phyloP scores from a whole-genome alignment of 2,888 invertebrate species.

The Polia nebulosa region DNA sequence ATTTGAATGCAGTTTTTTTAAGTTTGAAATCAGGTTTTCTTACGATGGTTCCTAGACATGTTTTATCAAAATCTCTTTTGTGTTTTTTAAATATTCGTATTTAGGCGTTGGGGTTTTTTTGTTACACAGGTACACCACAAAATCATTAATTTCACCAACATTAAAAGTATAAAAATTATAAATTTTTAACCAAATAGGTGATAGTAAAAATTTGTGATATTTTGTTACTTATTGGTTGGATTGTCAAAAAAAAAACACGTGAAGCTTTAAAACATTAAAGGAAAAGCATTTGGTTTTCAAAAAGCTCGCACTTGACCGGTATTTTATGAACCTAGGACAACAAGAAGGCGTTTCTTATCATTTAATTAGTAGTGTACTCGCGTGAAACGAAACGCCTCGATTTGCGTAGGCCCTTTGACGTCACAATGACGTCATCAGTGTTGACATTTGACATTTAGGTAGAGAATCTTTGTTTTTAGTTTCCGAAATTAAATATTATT shows the following conservation, averaged over 20 bases:
- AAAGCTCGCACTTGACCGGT: not conserved
- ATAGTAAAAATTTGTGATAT: not conserved
- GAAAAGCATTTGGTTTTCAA: not conserved
- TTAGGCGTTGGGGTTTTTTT: too few relatives aligned
- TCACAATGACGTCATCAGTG: constrained; percentile 83
- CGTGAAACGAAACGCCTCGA: constrained; percentile 64
- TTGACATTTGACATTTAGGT: constrained; percentile 78
- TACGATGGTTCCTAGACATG: too few relatives aligned
- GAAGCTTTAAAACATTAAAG: not conserved
- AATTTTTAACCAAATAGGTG: not conserved
- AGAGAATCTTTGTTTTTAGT: constrained; percentile 69
- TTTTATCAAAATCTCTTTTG: too few relatives aligned
- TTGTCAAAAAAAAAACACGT: not conserved
- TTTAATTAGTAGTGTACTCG: too few relatives aligned
- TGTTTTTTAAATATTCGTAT: too few relatives aligned
- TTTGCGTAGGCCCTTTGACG: constrained; percentile 74
- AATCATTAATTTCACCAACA: too few relatives aligned
- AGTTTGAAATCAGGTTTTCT: too few relatives aligned
- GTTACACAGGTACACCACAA: too few relatives aligned
- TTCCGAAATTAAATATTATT: constrained; percentile 50
- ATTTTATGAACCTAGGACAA: not conserved
- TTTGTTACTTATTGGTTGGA: not conserved
- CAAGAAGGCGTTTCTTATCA: not conserved
- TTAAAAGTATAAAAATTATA: too few relatives aligned
- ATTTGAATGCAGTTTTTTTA: too few relatives aligned